A percentile compares a stretch with the other conserved stretches of the same genome.
Evolutionary conservation across 2,113 vertebrate genomes (phyloP).

Genomic region (Mustelus asterias): DNA sequence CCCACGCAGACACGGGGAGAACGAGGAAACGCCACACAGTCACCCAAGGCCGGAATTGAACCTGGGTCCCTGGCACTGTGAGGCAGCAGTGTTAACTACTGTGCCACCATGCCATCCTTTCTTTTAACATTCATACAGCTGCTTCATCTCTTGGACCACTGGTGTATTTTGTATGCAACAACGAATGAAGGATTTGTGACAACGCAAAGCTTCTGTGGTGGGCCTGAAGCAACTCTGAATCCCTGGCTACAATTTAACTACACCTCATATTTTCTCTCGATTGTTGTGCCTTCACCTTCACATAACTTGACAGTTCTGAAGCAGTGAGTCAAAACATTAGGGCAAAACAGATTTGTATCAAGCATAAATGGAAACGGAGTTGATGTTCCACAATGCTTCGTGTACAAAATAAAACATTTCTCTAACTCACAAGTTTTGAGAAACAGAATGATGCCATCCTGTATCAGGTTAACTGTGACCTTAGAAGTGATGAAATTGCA

Average conservation of each 20-base stretch:
- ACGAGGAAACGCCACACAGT: too few species aligned
- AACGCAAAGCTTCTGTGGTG: background rate
- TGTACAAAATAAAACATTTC: background rate
- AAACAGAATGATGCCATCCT: background rate
- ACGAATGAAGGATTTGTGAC: background rate
- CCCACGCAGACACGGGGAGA: too few species aligned
- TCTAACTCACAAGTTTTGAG: background rate
- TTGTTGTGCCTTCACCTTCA: background rate
- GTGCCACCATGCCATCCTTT: background rate
- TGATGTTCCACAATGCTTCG: background rate
- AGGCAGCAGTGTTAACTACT: too few species aligned
- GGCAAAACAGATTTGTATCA: background rate
- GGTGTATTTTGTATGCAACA: background rate
- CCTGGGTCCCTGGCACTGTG: too few species aligned
- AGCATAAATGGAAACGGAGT: background rate
- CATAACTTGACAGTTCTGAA: background rate
- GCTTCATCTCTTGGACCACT: background rate
- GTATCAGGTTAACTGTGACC: background rate
- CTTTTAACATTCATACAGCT: background rate
- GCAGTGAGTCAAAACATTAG: background rate
- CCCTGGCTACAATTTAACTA: background rate
- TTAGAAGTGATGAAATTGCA: background rate
- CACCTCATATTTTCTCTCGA: background rate
- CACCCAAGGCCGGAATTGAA: too few species aligned
- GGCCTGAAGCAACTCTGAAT: background rate